phyloP scores from a whole-genome alignment of 2,113 vertebrate species.

The Corydoras maculifer region DNA sequence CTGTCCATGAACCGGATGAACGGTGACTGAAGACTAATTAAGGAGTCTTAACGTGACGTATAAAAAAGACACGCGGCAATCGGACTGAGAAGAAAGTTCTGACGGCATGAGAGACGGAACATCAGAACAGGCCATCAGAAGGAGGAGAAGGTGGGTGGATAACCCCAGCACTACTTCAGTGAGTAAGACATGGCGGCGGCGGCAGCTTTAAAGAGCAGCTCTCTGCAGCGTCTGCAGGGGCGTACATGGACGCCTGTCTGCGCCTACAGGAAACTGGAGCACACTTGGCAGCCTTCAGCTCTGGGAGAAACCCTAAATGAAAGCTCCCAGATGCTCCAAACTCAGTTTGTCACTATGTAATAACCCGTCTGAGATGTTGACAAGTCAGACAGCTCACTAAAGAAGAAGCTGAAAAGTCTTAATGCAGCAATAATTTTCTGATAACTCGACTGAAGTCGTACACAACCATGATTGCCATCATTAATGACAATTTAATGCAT shows the following conservation, averaged over 20 bases:
- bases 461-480: not conserved
- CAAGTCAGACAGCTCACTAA: constrained; percentile 33
- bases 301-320: constrained; percentile 41
- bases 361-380: constrained; percentile 44
- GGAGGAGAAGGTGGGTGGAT: constrained; percentile 29
- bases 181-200: constrained; percentile 40
- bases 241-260: constrained; percentile 42
- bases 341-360: constrained; percentile 47
- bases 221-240: constrained; percentile 34
- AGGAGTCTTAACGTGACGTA: too few species aligned
- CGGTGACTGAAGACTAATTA: too few species aligned
- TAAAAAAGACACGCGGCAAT: not conserved
- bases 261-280: constrained; percentile 36
- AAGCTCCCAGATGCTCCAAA: constrained; percentile 38
- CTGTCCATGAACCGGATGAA: too few species aligned
- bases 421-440: constrained; percentile 1
- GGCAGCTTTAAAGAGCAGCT: constrained; percentile 36
- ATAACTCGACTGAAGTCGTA: constrained; percentile 11
- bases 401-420: constrained; percentile 26
- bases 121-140: constrained; percentile 1
- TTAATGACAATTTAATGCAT: too few species aligned
- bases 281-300: constrained; percentile 37
- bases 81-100: not conserved
- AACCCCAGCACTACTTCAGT: constrained; percentile 33
- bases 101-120: not conserved